These are phyloP conservation scores for Ditula angustiorana DNA, from an alignment of 2,888 invertebrate genomes.

Conservation along the genomic window DNA sequence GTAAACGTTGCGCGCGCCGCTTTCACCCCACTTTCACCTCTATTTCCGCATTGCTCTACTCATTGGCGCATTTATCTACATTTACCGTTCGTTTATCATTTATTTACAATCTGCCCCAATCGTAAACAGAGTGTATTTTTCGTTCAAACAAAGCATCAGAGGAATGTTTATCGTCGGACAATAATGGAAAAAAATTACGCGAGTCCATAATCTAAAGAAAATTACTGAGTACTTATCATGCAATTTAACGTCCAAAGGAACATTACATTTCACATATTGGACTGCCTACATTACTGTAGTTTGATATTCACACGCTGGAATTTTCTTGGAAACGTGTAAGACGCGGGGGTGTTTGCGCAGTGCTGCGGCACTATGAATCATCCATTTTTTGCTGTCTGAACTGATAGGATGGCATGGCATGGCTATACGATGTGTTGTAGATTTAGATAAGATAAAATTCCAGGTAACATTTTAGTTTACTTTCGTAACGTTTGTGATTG, in stretches of 20 bases:
- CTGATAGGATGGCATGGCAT: conserved; percentile 24
- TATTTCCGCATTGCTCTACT: conserved; percentile 75
- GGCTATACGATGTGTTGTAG: conserved; percentile 7
- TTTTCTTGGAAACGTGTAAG: conserved; percentile 8
- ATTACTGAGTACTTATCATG: conserved; percentile 10
- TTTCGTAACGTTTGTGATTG: conserved; percentile 11
- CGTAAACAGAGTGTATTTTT: not conserved
- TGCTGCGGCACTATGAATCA: conserved; percentile 40
- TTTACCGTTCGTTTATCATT: conserved; percentile 48
- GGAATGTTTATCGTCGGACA: not conserved
- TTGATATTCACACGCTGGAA: not conserved
- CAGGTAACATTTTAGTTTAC: conserved; percentile 23
- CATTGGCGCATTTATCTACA: conserved; percentile 54
- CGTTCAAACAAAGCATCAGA: too few relatives aligned
- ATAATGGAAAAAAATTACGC: not conserved
- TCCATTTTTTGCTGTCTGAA: conserved; percentile 44
- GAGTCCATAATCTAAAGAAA: not conserved
- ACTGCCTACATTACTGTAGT: too few relatives aligned
- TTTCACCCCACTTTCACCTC: conserved; percentile 83
- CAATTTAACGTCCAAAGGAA: not conserved
- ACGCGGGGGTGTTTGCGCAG: conserved; percentile 9
- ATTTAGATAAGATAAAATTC: conserved; percentile 35
- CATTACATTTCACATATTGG: not conserved
- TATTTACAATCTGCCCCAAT: conserved; percentile 6
- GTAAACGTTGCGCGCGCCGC: conserved; percentile 80